Conservation (phyloP, 2,888 invertebrate species). For the Xanthorhoe spadicearia region DNA sequence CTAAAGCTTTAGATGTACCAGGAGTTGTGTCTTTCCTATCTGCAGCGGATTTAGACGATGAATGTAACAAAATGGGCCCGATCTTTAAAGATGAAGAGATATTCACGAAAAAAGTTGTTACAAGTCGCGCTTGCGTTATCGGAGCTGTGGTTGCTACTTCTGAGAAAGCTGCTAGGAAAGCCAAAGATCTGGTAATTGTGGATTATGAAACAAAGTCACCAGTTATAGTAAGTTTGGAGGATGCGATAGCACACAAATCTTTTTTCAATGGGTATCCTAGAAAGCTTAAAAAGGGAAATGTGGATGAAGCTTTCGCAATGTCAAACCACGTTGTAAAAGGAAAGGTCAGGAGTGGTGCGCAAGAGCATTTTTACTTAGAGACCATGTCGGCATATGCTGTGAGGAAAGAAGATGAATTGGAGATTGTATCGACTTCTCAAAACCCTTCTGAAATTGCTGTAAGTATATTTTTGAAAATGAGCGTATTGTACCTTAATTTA, state of each 20-base stretch:
- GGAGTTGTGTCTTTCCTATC: conserved; percentile 93
- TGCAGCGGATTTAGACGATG: conserved; percentile 88
- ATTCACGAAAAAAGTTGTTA: conserved; percentile 90
- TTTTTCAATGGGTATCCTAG: conserved; percentile 85
- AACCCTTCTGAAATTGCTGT: conserved; percentile 90
- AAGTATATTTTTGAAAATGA: conserved; percentile 48
- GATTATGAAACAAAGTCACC: conserved; percentile 91
- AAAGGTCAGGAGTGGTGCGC: conserved; percentile 89
- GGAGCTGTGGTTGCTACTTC: conserved; percentile 91
- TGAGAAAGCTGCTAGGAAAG: conserved; percentile 91
- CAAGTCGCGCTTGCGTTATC: conserved; percentile 91
- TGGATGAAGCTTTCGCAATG: conserved; percentile 86
- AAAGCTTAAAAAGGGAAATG: conserved; percentile 86
- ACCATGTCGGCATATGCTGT: conserved; percentile 88
- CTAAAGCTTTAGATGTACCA: conserved; percentile 88
- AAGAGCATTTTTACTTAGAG: conserved; percentile 97
- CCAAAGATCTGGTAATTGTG: conserved; percentile 90
- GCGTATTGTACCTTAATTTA: neutral
- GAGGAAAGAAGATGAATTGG: conserved; percentile 92
- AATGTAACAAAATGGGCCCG: conserved; percentile 88
- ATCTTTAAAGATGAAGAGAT: conserved; percentile 93
- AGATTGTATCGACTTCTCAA: conserved; percentile 92
- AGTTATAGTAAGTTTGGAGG: conserved; percentile 93
- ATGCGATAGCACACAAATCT: conserved; percentile 90
- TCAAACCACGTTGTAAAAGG: conserved; percentile 89